Evolutionary conservation across 2,113 vertebrate species (phyloP).

Genomic region (Anseranas semipalmata): DNA sequence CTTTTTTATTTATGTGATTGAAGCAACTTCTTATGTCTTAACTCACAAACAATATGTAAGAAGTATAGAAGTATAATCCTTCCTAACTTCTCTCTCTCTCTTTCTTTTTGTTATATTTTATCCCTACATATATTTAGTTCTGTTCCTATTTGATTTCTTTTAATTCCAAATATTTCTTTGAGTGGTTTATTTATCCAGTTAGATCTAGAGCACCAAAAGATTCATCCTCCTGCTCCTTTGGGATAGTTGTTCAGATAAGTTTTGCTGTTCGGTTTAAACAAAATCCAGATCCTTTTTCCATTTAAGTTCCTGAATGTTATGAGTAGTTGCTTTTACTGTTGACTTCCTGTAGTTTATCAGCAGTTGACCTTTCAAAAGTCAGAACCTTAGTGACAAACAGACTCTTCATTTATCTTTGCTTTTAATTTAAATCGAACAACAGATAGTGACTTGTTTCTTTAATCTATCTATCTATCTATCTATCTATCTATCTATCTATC

Average conservation of each 20-base stretch:
- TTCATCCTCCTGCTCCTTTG: background rate
- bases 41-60: background rate
- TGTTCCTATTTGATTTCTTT: background rate
- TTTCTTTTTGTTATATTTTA: background rate
- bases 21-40: background rate
- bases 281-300: background rate
- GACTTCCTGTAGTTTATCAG: background rate
- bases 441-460: background rate
- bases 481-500: background rate
- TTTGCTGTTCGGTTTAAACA: background rate
- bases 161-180: background rate
- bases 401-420: background rate
- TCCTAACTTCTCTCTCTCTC: background rate
- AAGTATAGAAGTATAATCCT: background rate
- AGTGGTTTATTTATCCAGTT: background rate
- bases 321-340: background rate
- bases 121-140: background rate
- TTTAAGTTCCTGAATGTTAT: background rate
- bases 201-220: background rate
- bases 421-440: background rate
- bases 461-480: background rate
- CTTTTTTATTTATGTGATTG: background rate
- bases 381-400: background rate
- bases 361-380: background rate
- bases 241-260: background rate